phyloP scores from a whole-genome alignment of 2,797 vertebrate genomes.

The Epinephelus awoara region DNA sequence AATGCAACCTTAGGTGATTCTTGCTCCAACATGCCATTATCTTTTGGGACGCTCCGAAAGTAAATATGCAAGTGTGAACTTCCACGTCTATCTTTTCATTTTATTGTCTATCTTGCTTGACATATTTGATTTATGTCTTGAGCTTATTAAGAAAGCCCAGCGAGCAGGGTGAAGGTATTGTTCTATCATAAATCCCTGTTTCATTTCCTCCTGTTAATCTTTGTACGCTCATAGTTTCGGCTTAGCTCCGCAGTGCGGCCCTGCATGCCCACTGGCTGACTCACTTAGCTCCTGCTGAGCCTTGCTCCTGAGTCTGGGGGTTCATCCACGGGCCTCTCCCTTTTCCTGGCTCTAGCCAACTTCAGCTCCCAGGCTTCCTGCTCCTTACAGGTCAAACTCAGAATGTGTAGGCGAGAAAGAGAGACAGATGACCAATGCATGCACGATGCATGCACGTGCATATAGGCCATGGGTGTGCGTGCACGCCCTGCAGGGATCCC shows the following conservation, averaged over 20 bases:
- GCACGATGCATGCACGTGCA: constrained; percentile 1
- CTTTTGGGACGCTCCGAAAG: constrained; percentile 33
- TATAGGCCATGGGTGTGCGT: constrained; percentile 10
- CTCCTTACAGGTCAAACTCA: constrained; percentile 54
- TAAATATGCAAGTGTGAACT: constrained; percentile 46
- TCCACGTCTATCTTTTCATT: constrained; percentile 21
- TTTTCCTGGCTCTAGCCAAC: constrained; percentile 75
- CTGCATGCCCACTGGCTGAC: constrained; percentile 51
- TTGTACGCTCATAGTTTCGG: constrained; percentile 6
- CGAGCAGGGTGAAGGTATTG: constrained; percentile 4
- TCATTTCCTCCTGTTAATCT: constrained; percentile 27
- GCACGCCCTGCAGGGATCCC: constrained; percentile 27
- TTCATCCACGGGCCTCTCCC: constrained; percentile 71
- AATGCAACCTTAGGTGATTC: constrained; percentile 70
- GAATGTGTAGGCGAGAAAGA: constrained; percentile 9
- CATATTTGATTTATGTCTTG: constrained; percentile 31
- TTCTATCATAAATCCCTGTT: constrained; percentile 38
- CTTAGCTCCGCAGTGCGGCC: constrained; percentile 6
- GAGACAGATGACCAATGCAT: constrained; percentile 19
- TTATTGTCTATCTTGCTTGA: neutral
- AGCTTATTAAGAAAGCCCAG: constrained; percentile 16
- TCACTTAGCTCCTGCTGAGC: constrained; percentile 47
- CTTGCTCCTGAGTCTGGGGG: constrained; percentile 45
- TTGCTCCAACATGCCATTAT: constrained; percentile 65
- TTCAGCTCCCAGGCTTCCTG: constrained; percentile 72